Evolutionary conservation across 2,888 invertebrate genomes (phyloP).

Genomic region (Drosophila mimica): DNA sequence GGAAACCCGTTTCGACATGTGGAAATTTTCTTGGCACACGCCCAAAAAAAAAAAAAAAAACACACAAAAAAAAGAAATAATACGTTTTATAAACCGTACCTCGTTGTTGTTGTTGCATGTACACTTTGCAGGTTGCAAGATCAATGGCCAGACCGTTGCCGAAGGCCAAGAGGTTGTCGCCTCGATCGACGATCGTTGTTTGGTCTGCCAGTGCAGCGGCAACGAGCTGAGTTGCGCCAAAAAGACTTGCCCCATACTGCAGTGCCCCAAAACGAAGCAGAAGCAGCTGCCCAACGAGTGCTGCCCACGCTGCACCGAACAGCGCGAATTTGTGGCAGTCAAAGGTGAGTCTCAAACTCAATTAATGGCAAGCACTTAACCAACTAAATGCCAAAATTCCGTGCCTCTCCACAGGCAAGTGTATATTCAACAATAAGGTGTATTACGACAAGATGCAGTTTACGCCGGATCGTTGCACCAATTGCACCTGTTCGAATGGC

Average conservation of each 20-base stretch:
- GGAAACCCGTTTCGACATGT: conserved; percentile 73
- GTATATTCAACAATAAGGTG: conserved; percentile 90
- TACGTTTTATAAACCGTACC: conserved; percentile 46
- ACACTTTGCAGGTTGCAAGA: conserved; percentile 89
- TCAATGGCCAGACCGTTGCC: conserved; percentile 93
- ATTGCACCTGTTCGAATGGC: conserved; percentile 92
- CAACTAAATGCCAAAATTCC: background rate
- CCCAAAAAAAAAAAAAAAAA: conserved; percentile 58
- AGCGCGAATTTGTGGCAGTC: conserved; percentile 85
- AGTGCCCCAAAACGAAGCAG: conserved; percentile 90
- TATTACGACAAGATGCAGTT: conserved; percentile 88
- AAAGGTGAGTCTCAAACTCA: conserved; percentile 70
- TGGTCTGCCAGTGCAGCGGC: conserved; percentile 92
- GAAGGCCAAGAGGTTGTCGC: conserved; percentile 92
- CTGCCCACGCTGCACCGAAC: conserved; percentile 87
- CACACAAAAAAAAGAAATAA: conserved; percentile 29
- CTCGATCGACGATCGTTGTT: conserved; percentile 93
- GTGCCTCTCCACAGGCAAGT: conserved; percentile 84
- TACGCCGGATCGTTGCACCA: conserved; percentile 91
- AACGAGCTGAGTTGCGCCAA: conserved; percentile 92
- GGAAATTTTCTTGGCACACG: conserved; percentile 73
- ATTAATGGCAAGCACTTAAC: background rate
- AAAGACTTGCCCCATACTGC: conserved; percentile 94
- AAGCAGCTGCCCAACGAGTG: conserved; percentile 91
- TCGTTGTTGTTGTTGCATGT: conserved; percentile 29